Evolutionary conservation across 2,888 invertebrate species (phyloP), one percentile per base, ranked within the genome.

Genomic region (Nymphalis urticae): DNA sequence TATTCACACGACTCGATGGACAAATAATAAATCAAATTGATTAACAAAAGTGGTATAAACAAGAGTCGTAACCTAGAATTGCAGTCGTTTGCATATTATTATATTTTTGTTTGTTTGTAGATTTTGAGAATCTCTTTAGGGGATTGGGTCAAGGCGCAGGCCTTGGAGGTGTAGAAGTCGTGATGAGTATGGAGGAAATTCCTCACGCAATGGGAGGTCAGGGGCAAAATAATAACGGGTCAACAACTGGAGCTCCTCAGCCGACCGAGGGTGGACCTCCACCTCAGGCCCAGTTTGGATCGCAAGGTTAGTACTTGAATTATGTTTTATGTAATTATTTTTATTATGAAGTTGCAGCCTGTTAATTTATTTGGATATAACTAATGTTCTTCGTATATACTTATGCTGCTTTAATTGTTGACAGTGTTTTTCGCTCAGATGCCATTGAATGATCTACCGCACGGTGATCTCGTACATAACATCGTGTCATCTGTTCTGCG

Each of bases 101-200:
- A 24, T 63, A 59, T 19, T 47, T 8, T 17, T 62, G 73, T 75
- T 76, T 83, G 74, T 82, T n/a, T 78, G 66, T 79, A 86, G 88
- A 87, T 76, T 80, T 88, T 70, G 86, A 87, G 74, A 86, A 84
- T 77, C 69, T 87, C 62, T 80, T 89, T 69, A 82, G 85, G 66
- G 81, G 82, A 24, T 73, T 87, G 75, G 80, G 80, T 67, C 85
- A 84, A 69, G 73, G 76, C 13, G 82, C 77, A 27, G 72, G 74
- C 36, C 73, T 85, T 36, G 81, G 83, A 32, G 84, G 83, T 8
- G 83, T 88, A 5, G 89, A 88, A 71, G 85, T 89, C 3, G 83
- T 89, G 50, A 87, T 88, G 86, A 87, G 85, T 64, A 85, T 88
- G 87, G 89, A 88, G 65, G 87, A 88, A 70, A 78, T 87, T n/a